phyloP scores from a whole-genome alignment of 2,113 vertebrate species.

The Columbina picui region DNA sequence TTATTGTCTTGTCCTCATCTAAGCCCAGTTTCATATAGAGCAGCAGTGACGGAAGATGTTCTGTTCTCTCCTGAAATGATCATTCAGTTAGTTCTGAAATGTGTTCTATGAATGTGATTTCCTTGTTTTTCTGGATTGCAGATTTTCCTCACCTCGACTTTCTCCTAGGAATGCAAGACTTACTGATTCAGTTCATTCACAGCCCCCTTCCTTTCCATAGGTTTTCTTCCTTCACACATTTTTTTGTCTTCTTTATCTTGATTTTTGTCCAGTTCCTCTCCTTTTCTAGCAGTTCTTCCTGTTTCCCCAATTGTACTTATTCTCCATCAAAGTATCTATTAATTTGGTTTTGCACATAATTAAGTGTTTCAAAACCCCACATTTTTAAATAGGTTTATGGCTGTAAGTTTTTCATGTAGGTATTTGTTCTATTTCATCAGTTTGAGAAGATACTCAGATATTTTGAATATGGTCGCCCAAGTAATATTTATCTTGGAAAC shows the following conservation, averaged over 20 bases:
- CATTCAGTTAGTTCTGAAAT: not conserved
- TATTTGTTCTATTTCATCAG: not conserved
- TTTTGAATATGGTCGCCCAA: not conserved
- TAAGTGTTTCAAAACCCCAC: not conserved
- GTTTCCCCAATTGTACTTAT: not conserved
- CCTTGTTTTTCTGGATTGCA: not conserved
- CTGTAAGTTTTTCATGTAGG: not conserved
- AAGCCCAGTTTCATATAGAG: conserved; percentile 7
- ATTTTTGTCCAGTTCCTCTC: not conserved
- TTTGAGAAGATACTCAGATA: not conserved
- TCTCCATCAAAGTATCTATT: not conserved
- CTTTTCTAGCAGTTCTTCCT: not conserved
- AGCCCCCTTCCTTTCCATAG: not conserved
- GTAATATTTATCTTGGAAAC: not conserved
- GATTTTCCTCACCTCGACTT: not conserved
- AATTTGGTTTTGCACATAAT: not conserved
- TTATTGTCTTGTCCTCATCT: not conserved
- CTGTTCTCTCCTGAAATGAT: not conserved
- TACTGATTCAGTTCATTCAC: not conserved
- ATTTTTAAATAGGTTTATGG: not conserved
- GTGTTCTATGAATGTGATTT: not conserved
- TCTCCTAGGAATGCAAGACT: not conserved
- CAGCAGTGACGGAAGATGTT: not conserved
- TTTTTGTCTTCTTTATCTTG: not conserved
- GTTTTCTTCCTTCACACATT: not conserved